Conservation (phyloP, 1,140 invertebrate genomes). For the Cyrtorhinus lividipennis region DNA sequence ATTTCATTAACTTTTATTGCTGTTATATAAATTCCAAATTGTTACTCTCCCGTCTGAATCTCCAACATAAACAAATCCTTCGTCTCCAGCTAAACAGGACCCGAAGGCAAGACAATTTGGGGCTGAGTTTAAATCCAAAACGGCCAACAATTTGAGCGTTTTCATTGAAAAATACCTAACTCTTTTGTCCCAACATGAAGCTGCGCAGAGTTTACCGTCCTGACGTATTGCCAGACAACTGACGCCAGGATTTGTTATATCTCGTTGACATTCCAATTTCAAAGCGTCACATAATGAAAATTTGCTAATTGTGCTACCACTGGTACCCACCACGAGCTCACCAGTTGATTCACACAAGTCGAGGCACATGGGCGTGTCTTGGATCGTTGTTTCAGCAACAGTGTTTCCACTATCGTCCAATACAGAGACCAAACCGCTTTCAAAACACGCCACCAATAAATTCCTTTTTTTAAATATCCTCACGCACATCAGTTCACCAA, state of each 20-base stretch:
- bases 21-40: constrained; percentile 54
- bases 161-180: constrained; percentile 66
- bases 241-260: constrained; percentile 54
- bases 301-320: constrained; percentile 34
- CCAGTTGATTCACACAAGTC: constrained; percentile 47
- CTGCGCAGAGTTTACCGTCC: constrained; percentile 58
- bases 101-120: constrained; percentile 43
- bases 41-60: constrained; percentile 54
- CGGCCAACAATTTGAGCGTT: constrained; percentile 52
- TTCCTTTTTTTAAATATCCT: constrained; percentile 38
- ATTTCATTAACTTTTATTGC: background rate
- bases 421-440: constrained; percentile 45
- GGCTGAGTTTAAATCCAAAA: constrained; percentile 45
- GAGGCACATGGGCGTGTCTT: constrained; percentile 46
- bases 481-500: constrained; percentile 46
- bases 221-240: constrained; percentile 48
- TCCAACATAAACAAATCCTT: constrained; percentile 50
- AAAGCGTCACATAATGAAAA: constrained; percentile 16
- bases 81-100: constrained; percentile 32
- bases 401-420: constrained; percentile 46
- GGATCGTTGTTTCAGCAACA: constrained; percentile 33
- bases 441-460: constrained; percentile 44
- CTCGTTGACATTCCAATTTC: constrained; percentile 37
- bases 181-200: constrained; percentile 59
- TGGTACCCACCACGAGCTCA: constrained; percentile 47